Conservation (phyloP, 2,888 invertebrate species). For the Sarcophaga rosellei region DNA sequence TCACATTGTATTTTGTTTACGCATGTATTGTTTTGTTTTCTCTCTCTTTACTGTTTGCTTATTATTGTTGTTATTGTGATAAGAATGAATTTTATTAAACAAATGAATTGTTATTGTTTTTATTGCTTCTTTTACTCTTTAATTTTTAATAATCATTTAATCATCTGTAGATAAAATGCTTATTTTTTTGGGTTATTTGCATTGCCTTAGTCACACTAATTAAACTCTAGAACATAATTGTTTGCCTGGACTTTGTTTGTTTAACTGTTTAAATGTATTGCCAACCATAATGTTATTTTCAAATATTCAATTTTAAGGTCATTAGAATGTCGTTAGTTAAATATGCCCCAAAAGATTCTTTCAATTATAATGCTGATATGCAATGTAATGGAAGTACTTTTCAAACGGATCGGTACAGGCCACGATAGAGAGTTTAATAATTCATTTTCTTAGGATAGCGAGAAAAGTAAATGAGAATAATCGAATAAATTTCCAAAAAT, state of each 20-base stretch:
- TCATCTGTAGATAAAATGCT: conserved; percentile 60
- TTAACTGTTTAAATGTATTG: background rate
- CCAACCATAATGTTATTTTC: too few relatives aligned
- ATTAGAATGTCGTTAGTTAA: too few relatives aligned
- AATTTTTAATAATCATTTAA: conserved; percentile 16
- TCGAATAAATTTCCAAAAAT: too few relatives aligned
- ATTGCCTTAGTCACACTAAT: conserved; percentile 38
- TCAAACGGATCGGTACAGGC: too few relatives aligned
- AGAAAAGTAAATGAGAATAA: too few relatives aligned
- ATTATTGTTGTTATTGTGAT: conserved; percentile 61
- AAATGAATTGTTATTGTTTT: too few relatives aligned
- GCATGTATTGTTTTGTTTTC: background rate
- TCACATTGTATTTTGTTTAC: background rate
- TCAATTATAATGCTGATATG: too few relatives aligned
- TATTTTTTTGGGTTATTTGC: conserved; percentile 33
- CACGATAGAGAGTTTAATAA: too few relatives aligned
- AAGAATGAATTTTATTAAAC: background rate
- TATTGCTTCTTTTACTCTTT: too few relatives aligned
- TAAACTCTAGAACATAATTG: conserved; percentile 1
- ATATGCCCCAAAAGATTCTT: background rate
- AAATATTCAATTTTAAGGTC: too few relatives aligned
- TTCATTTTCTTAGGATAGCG: too few relatives aligned
- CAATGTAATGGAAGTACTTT: too few relatives aligned
- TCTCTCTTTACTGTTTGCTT: background rate
- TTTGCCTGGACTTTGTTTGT: background rate